Conservation (phyloP, 2,113 vertebrate species). For the Sylvilagus bachmani region DNA sequence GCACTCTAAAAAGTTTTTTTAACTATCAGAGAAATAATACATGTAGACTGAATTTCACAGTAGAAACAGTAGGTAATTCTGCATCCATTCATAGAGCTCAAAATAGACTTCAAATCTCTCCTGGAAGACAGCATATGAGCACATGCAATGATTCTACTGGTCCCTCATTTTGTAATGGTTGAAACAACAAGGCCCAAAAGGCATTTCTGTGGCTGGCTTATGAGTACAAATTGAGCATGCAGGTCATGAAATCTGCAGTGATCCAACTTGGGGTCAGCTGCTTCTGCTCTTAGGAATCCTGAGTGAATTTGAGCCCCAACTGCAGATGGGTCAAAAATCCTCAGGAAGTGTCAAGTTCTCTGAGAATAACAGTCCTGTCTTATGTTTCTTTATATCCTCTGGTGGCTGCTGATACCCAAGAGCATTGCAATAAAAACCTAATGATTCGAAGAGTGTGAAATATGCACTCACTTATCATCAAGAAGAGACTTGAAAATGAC, state of each 20-base stretch:
- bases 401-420: background rate
- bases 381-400: background rate
- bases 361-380: background rate
- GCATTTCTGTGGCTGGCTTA: background rate
- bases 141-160: background rate
- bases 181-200: background rate
- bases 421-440: slow-evolving; percentile 10
- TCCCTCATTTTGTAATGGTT: background rate
- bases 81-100: background rate
- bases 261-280: background rate
- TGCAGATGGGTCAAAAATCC: background rate
- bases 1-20: background rate
- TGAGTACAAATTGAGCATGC: background rate
- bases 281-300: background rate
- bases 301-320: background rate
- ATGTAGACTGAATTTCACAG: background rate
- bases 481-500: background rate
- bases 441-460: background rate
- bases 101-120: background rate
- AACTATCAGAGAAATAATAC: background rate
- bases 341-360: background rate
- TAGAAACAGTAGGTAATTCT: background rate
- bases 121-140: background rate
- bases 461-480: background rate
- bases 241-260: background rate